Evolutionary conservation across 2,888 invertebrate genomes (phyloP).

Genomic region (Tachystola acroxantha): DNA sequence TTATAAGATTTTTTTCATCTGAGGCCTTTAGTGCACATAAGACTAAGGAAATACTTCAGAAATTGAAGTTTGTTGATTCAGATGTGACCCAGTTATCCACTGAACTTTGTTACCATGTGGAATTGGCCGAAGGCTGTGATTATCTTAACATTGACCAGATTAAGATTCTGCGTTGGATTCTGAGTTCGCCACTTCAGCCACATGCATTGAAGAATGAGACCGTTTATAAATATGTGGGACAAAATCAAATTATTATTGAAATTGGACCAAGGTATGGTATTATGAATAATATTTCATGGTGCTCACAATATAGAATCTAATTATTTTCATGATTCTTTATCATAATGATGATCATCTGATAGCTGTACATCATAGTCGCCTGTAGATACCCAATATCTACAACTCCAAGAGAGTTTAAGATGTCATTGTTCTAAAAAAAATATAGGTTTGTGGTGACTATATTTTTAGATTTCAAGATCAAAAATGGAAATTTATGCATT

Average conservation of each 20-base stretch:
- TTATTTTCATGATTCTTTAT: no score
- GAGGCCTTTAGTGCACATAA: constrained; percentile 80
- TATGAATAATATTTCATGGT: no score
- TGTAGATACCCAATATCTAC: no score
- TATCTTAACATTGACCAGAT: constrained; percentile 79
- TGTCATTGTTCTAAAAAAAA: no score
- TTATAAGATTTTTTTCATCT: constrained; percentile 79
- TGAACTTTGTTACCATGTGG: constrained; percentile 91
- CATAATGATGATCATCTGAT: no score
- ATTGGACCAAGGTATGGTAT: constrained; percentile 88
- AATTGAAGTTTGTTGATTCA: constrained; percentile 65
- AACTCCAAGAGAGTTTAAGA: no score
- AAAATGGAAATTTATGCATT: no score
- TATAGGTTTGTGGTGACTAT: no score
- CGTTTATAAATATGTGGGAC: constrained; percentile 54
- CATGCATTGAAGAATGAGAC: constrained; percentile 76
- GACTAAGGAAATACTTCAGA: constrained; percentile 75
- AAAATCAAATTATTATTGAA: constrained; percentile 82
- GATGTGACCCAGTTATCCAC: constrained; percentile 78
- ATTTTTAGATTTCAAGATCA: no score
- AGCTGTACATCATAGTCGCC: no score
- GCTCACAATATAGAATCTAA: no score
- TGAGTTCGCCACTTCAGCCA: constrained; percentile 83
- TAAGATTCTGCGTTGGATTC: constrained; percentile 85
- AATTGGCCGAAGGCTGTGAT: constrained; percentile 68